Percentiles rank a stretch among this genome's conserved stretches.
These are phyloP conservation scores for Zaprionus gabonicus DNA, from an alignment of 1,140 invertebrate species.

Conservation along the genomic window DNA sequence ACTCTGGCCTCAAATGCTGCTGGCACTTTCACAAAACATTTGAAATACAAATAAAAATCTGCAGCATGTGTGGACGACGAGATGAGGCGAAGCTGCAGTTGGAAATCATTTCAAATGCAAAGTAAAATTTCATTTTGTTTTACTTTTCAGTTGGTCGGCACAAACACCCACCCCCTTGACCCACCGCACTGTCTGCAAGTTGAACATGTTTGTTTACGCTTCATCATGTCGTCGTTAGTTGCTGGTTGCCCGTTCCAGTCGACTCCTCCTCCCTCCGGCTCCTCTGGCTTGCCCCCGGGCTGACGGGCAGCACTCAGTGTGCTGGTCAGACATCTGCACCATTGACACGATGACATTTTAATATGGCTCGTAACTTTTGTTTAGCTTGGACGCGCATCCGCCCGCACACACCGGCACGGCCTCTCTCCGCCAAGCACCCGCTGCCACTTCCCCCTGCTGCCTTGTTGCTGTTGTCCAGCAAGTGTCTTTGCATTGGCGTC, in stretches of 20 bases:
- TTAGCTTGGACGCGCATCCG: constrained; percentile 53
- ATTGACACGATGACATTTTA: constrained; percentile 82
- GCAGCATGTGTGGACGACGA: constrained; percentile 46
- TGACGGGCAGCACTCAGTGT: constrained; percentile 8
- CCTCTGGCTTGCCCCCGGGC: not conserved
- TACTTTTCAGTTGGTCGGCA: constrained; percentile 60
- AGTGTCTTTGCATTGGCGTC: constrained; percentile 50
- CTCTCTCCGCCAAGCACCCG: not conserved
- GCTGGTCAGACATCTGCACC: constrained; percentile 45
- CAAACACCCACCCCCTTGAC: not conserved
- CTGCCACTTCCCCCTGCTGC: not conserved
- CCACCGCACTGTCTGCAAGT: constrained; percentile 61
- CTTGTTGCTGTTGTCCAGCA: constrained; percentile 18
- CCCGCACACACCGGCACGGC: not conserved
- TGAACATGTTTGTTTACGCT: constrained; percentile 82
- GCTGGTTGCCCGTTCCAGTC: constrained; percentile 38
- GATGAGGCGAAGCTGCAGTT: constrained; percentile 20
- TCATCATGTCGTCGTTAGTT: constrained; percentile 82
- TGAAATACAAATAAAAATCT: constrained; percentile 80
- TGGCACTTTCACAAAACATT: constrained; percentile 82
- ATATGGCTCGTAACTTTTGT: constrained; percentile 80
- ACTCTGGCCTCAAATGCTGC: constrained; percentile 78
- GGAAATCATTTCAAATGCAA: constrained; percentile 79
- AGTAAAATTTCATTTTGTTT: constrained; percentile 83
- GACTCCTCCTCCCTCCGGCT: too few relatives aligned